Percentiles rank a stretch among this genome's conserved stretches.
Conservation (phyloP, 2,113 vertebrate genomes). For the Sylvietta virens region DNA sequence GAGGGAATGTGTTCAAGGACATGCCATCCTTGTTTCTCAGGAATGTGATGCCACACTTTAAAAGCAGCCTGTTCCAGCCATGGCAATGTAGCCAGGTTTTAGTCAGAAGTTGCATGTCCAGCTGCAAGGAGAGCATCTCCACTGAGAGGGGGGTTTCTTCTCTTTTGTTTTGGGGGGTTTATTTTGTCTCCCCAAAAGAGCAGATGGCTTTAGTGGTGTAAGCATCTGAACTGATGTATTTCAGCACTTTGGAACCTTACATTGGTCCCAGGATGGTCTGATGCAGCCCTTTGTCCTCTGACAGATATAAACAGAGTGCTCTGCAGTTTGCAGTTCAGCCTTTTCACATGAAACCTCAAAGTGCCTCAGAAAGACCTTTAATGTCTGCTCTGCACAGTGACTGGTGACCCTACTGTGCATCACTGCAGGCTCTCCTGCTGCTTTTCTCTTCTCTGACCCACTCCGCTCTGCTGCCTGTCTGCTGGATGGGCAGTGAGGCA, state of each 20-base stretch:
- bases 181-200: neutral
- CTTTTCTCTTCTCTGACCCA: neutral
- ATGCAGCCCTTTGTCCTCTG: constrained; percentile 22
- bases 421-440: neutral
- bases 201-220: neutral
- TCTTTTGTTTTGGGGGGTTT: neutral
- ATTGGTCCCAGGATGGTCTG: neutral
- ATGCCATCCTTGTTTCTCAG: neutral
- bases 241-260: neutral
- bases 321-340: neutral
- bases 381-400: neutral
- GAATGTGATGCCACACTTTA: neutral
- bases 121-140: neutral
- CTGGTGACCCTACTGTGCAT: neutral
- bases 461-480: neutral
- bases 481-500: neutral
- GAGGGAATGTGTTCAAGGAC: neutral
- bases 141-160: neutral
- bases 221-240: neutral
- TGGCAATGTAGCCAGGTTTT: neutral
- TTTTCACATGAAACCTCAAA: neutral
- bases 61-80: neutral
- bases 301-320: neutral
- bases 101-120: neutral
- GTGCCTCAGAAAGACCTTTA: neutral